These are phyloP conservation scores for Naja naja DNA, from an alignment of 2,113 vertebrate species.

Conservation along the genomic window DNA sequence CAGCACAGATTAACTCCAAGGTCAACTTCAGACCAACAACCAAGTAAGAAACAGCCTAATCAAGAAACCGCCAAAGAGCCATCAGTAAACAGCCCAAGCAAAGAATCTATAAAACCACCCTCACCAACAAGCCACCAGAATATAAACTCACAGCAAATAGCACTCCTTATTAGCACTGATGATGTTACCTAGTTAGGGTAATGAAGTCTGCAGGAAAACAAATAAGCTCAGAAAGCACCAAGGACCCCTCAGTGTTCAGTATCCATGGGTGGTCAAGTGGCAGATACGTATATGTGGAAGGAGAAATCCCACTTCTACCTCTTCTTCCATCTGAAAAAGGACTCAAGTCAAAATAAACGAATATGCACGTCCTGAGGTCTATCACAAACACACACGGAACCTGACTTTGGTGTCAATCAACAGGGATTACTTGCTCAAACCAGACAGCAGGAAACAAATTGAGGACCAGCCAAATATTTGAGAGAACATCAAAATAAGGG, in stretches of 20 bases:
- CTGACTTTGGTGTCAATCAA: neutral
- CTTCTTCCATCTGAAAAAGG: neutral
- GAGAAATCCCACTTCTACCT: neutral
- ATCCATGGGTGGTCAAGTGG: neutral
- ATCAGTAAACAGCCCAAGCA: too few species aligned
- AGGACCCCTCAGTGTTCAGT: neutral
- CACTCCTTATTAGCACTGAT: too few species aligned
- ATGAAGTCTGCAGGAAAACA: too few species aligned
- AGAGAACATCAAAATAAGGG: conserved; percentile 18
- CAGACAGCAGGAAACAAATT: neutral
- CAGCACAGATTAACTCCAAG: too few species aligned
- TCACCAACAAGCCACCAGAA: too few species aligned
- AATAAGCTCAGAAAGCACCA: too few species aligned
- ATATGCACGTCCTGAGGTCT: neutral
- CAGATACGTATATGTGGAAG: neutral
- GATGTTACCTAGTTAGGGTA: too few species aligned
- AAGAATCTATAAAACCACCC: too few species aligned
- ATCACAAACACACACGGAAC: neutral
- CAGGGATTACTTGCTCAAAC: neutral
- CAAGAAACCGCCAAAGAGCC: too few species aligned
- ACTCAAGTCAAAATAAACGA: neutral
- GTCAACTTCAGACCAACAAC: too few species aligned
- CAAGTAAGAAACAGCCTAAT: too few species aligned
- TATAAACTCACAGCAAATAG: too few species aligned
- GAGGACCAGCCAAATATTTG: neutral